Evolutionary conservation across 2,888 invertebrate genomes (phyloP).

Genomic region (Colletes collaris): DNA sequence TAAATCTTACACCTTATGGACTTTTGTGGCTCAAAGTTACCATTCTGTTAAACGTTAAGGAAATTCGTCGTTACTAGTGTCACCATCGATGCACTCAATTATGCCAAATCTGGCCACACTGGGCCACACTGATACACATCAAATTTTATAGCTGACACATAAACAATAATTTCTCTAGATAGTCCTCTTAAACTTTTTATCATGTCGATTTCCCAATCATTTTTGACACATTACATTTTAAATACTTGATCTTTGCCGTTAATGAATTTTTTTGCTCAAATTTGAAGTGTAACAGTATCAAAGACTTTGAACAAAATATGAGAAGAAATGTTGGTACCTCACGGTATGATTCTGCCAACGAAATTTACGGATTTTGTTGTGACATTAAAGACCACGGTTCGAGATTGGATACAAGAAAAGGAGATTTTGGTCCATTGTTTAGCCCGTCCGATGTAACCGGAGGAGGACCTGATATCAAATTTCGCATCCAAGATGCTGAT

Average conservation of each 20-base stretch:
- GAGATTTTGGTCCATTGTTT: background rate
- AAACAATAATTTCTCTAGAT: slow-evolving; percentile 9
- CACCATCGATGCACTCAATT: too few species aligned
- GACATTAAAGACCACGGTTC: slow-evolving; percentile 67
- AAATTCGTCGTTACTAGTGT: too few species aligned
- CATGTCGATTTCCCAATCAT: background rate
- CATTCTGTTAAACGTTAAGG: too few species aligned
- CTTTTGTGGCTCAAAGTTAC: too few species aligned
- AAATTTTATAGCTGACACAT: background rate
- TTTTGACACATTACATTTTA: background rate
- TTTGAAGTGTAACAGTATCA: slow-evolving; percentile 7
- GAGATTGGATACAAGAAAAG: slow-evolving; percentile 48
- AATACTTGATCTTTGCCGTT: background rate
- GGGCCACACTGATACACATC: background rate
- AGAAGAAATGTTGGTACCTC: slow-evolving; percentile 23
- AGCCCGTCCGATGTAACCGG: slow-evolving; percentile 59
- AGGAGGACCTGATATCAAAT: slow-evolving; percentile 73
- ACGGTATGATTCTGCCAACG: slow-evolving; percentile 49
- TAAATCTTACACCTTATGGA: too few species aligned
- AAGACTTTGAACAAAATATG: slow-evolving; percentile 22
- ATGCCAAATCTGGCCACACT: too few species aligned
- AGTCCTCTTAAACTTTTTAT: slow-evolving; percentile 21
- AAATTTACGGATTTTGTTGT: slow-evolving; percentile 77
- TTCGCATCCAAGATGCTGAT: slow-evolving; percentile 71
- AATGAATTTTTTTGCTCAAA: background rate